Evolutionary conservation across 2,888 invertebrate genomes (phyloP), one percentile per base, ranked within the genome.

Genomic region (Toxonevra muliebris): DNA sequence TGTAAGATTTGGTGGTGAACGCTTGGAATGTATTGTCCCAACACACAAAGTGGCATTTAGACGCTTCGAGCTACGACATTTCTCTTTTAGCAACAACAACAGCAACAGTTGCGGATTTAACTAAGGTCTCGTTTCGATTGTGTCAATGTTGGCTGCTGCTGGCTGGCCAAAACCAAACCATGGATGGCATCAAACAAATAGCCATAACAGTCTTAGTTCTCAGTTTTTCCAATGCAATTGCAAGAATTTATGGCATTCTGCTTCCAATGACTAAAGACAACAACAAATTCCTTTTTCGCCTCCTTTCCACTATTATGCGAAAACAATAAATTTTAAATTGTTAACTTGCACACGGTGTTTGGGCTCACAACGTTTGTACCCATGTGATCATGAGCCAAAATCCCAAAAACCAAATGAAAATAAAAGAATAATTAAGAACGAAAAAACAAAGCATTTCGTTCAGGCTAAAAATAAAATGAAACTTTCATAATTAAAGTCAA

Each of bases 201-300:
- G 59, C 71, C 43, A 63, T 68, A 59, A 19, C 40, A 52, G 41
- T n/a, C 11, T 50, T 40, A 40, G 53, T 54, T 42, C 19, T 42
- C 15, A 52, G 48, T 58, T 61, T 19, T 19, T 66, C 73, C 69
- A 70, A 75, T 74, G 73, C 74, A 74, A 74, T 73, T 74, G 71
- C 75, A 78, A 76, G 73, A 78, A 79, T 78, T 78, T 78, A 78
- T 77, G 76, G 79, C 76, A 78, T 78, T 78, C 77, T 72, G 75
- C 77, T 78, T 76, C 77, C 79, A 78, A 3, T 40, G 53, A 41
- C 15, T 45, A 77, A 76, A 45, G 76, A 75, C 76, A 74, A 30
- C 30, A 30, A 7, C 30, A 30, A 30, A 30, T 30, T 30, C 76
- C 73, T 74, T 79, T 77, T 77, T 77, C 61, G 75, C 20, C 41